Percentiles rank a stretch among this genome's conserved stretches.
phyloP scores from a whole-genome alignment of 1,140 invertebrate species.

The Cotesia vestalis region DNA sequence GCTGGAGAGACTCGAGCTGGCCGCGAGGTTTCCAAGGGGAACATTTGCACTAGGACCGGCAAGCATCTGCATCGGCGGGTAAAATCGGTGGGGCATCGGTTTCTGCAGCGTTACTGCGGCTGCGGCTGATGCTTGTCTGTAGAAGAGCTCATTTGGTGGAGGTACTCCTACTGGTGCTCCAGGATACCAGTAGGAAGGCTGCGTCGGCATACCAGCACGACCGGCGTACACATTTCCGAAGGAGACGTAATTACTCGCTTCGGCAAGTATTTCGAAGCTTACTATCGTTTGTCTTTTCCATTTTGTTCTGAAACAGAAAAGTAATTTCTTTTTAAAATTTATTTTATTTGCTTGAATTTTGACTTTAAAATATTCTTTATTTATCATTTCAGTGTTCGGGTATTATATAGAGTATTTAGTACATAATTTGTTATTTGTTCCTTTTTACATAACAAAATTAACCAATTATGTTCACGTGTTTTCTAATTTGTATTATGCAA shows the following conservation, averaged over 20 bases:
- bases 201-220: conserved; percentile 61
- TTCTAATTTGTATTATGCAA: too few relatives aligned
- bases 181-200: conserved; percentile 69
- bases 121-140: conserved; percentile 75
- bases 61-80: conserved; percentile 70
- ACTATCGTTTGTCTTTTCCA: conserved; percentile 99
- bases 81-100: conserved; percentile 84
- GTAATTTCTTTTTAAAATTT: conserved; percentile 12
- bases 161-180: conserved; percentile 67
- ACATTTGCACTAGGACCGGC: conserved; percentile 72
- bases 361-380: too few relatives aligned
- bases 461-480: too few relatives aligned
- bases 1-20: conserved; percentile 69
- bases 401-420: too few relatives aligned
- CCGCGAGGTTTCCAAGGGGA: conserved; percentile 68
- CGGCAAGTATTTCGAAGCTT: conserved; percentile 92
- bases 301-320: conserved; percentile 87
- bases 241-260: conserved; percentile 96
- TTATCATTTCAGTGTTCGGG: too few relatives aligned
- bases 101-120: conserved; percentile 84
- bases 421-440: too few relatives aligned
- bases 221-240: conserved; percentile 91
- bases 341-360: too few relatives aligned
- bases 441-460: too few relatives aligned
- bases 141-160: conserved; percentile 80